Conservation (phyloP, 2,113 vertebrate species). For the Protomyctophum bolini region DNA sequence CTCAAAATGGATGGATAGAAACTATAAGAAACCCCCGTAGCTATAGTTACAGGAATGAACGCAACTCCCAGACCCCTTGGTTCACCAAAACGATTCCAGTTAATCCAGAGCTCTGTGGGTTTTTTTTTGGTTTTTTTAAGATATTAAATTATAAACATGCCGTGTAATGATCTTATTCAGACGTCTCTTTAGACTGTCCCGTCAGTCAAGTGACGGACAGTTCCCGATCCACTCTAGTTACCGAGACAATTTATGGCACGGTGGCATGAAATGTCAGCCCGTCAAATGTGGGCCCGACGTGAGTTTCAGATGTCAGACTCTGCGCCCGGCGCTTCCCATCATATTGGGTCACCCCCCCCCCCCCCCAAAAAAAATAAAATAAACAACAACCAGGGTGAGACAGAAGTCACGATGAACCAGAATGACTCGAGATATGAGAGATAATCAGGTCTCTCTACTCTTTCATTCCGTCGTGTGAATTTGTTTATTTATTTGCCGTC, state of each 20-base stretch:
- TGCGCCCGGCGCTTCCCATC: slow-evolving; percentile 37
- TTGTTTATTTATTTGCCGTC: slow-evolving; percentile 64
- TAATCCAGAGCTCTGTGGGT: too few species aligned
- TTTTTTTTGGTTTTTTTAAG: too few species aligned
- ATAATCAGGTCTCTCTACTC: slow-evolving; percentile 52
- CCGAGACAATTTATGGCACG: slow-evolving; percentile 52
- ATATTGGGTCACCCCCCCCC: slow-evolving; percentile 19
- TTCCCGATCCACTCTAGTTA: slow-evolving; percentile 35
- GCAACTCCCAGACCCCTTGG: too few species aligned
- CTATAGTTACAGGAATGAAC: background rate
- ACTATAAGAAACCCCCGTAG: background rate
- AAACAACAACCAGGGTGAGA: slow-evolving; percentile 14
- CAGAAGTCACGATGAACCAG: slow-evolving; percentile 49
- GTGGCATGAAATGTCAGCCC: slow-evolving; percentile 62
- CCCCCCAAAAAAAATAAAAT: slow-evolving; percentile 13
- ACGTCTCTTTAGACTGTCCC: too few species aligned
- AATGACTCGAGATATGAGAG: slow-evolving; percentile 44
- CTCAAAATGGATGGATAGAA: background rate
- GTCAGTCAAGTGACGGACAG: too few species aligned
- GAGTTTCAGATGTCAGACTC: slow-evolving; percentile 45
- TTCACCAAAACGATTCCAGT: background rate
- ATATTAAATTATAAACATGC: too few species aligned
- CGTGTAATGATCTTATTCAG: too few species aligned
- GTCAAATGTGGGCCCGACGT: slow-evolving; percentile 33
- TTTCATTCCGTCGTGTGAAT: slow-evolving; percentile 19